Evolutionary conservation across 2,113 vertebrate genomes (phyloP), one percentile per base, ranked within the genome.

Genomic region (Chrysochloris asiatica): DNA sequence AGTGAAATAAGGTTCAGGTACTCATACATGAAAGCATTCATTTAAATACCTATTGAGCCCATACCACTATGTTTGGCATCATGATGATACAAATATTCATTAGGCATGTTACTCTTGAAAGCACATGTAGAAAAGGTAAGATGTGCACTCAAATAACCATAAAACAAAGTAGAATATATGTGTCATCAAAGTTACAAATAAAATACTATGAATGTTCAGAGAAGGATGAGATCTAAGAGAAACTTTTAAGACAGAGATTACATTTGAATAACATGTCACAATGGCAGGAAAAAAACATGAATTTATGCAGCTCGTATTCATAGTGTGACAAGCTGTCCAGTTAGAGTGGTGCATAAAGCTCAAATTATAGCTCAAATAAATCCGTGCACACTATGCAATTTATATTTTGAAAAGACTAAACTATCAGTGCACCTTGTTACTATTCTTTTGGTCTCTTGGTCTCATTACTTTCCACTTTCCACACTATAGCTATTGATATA

Each of bases 301-400:
- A 52, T 26, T n/a, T n/a, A n/a, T n/a, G 77, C 59, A 86, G n/a
- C 17, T 14, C 28, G 1, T 30, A 38, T 38, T 87, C 71, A 63
- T 10, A 88, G 33, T 77, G 52, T 8, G 13, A 3, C 61, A 38
- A 91, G 52, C 59, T 73, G 5, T 65, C 33, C 3, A 17, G 24
- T 77, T 52, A 61, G 59, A n/a, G n/a, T n/a, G n/a, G n/a, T n/a
- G n/a, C n/a, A n/a, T n/a, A n/a, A n/a, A n/a, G n/a, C n/a, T n/a
- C n/a, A n/a, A n/a, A n/a, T n/a, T n/a, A n/a, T n/a, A 87, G 26
- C 50, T 88, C 54, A 84, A 90, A 82, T 77, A 82, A 89, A 75
- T 41, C 28, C 16, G 24, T 36, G 14, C 63, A 87, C 28, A 28
- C 0, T 80, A 48, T 72, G 38, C 14, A 87, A 81, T 71, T 63